phyloP scores from a whole-genome alignment of 2,113 vertebrate genomes.

The Urocitellus parryii region DNA sequence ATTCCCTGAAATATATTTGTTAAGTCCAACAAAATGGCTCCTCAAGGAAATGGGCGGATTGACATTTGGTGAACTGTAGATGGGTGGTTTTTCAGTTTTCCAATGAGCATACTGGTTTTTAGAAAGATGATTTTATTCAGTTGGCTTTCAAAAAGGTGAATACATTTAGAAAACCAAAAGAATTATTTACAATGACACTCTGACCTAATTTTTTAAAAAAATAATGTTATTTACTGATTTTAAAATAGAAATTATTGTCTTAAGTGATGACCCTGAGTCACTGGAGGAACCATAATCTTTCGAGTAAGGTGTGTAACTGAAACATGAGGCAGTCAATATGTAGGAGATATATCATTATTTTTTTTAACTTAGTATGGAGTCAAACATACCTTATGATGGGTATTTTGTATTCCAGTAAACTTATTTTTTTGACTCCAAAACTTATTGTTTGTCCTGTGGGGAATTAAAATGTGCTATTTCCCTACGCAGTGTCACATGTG shows the following conservation, averaged over 20 bases:
- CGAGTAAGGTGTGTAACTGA: neutral
- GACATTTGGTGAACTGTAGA: neutral
- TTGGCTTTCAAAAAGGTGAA: neutral
- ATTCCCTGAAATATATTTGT: neutral
- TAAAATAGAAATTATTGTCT: neutral
- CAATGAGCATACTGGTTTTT: neutral
- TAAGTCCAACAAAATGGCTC: neutral
- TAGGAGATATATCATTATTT: neutral
- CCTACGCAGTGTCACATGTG: neutral
- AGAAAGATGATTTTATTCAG: neutral
- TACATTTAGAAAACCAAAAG: neutral
- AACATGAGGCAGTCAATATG: neutral
- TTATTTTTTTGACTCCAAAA: neutral
- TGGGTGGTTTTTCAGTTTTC: neutral
- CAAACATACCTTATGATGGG: neutral
- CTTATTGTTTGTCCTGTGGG: neutral
- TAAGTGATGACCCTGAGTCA: neutral
- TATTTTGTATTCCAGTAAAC: neutral
- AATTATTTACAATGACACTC: neutral
- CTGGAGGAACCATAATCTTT: neutral
- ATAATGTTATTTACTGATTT: neutral
- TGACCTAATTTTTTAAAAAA: neutral
- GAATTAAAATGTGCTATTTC: neutral
- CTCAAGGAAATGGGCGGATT: neutral
- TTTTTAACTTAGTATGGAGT: neutral